Conservation (phyloP, 2,113 vertebrate genomes). For the Ptyas mucosa region DNA sequence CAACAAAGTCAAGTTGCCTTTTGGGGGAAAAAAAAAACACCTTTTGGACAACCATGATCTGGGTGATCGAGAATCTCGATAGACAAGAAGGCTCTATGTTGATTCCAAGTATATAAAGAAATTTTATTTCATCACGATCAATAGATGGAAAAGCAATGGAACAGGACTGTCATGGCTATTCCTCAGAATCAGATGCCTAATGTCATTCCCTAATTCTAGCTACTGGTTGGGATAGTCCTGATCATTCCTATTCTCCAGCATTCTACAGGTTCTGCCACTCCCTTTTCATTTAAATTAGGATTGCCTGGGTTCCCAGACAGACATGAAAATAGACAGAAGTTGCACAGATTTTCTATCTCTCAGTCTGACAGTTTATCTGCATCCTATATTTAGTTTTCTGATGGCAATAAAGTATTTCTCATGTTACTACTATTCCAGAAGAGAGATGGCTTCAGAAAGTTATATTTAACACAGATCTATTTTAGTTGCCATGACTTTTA, state of each 20-base stretch:
- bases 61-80: neutral
- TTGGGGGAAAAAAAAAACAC: neutral
- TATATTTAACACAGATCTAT: constrained; percentile 36
- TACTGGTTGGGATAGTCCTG: neutral
- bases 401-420: constrained; percentile 44
- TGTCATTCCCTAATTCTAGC: neutral
- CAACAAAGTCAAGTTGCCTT: neutral
- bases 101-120: neutral
- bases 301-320: neutral
- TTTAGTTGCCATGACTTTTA: constrained; percentile 23
- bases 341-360: neutral
- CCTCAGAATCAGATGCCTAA: neutral
- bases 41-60: neutral
- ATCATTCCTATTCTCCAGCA: neutral
- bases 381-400: constrained; percentile 36
- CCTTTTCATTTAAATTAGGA: neutral
- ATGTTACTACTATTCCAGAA: constrained; percentile 30
- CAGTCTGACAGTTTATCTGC: neutral
- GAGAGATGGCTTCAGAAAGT: constrained; percentile 49
- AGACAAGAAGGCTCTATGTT: neutral
- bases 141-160: neutral
- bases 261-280: neutral
- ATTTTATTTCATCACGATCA: neutral
- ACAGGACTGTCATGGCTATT: neutral
- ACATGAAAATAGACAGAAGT: neutral